Evolutionary conservation across 2,113 vertebrate genomes (phyloP).

Genomic region (Corvus moneduloides): DNA sequence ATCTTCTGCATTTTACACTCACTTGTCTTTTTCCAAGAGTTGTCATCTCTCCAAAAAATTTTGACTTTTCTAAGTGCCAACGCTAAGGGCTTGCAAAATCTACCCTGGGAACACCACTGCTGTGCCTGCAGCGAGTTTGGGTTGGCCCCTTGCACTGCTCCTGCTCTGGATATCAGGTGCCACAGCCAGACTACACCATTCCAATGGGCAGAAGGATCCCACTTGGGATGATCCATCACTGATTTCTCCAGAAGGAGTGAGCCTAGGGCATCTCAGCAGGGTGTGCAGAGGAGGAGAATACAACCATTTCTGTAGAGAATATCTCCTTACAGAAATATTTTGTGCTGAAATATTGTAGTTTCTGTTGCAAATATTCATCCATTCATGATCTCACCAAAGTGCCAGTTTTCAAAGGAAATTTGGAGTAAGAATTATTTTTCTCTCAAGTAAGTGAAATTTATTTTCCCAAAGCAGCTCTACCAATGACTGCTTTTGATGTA

Average conservation of each 20-base stretch:
- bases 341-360: background rate
- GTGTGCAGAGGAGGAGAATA: background rate
- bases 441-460: background rate
- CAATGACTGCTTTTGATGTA: background rate
- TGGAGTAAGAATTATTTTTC: background rate
- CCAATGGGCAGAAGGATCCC: background rate
- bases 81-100: background rate
- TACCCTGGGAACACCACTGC: background rate
- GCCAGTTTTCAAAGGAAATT: background rate
- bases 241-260: background rate
- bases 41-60: background rate
- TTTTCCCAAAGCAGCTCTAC: background rate
- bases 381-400: background rate
- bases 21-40: background rate
- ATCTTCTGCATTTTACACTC: background rate
- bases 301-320: background rate
- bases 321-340: background rate
- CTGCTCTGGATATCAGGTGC: background rate
- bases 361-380: background rate
- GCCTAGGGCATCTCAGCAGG: fast-evolving
- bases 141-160: fast-evolving
- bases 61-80: background rate
- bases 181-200: fast-evolving
- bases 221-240: background rate
- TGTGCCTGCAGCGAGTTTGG: background rate